These are phyloP conservation scores for Coranthus polyacanthus DNA, from an alignment of 2,797 vertebrate genomes.

Conservation along the genomic window DNA sequence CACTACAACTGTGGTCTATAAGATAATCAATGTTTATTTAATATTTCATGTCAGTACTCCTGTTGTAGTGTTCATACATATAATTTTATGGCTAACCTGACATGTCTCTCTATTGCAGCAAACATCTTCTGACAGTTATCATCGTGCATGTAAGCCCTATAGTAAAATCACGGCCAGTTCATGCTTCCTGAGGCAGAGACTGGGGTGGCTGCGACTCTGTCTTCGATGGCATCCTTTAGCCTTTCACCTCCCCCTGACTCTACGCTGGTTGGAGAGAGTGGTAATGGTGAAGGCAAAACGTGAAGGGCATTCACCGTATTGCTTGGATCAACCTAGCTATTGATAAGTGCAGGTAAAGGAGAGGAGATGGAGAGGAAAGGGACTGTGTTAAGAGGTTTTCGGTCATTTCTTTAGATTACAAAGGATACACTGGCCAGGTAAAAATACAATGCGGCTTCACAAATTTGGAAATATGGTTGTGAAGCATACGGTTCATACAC, in stretches of 20 bases:
- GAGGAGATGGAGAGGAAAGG: slow-evolving; percentile 25
- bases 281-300: slow-evolving; percentile 52
- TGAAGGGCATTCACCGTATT: slow-evolving; percentile 64
- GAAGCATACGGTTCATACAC: slow-evolving; percentile 32
- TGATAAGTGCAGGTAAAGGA: slow-evolving; percentile 53
- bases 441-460: slow-evolving; percentile 46
- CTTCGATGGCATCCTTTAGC: slow-evolving; percentile 43
- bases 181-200: slow-evolving; percentile 74
- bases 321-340: slow-evolving; percentile 66
- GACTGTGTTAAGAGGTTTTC: slow-evolving; percentile 36
- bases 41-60: slow-evolving; percentile 71
- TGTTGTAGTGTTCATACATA: slow-evolving; percentile 83
- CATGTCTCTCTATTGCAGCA: slow-evolving; percentile 85
- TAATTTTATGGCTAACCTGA: slow-evolving; percentile 84
- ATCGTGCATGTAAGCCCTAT: slow-evolving; percentile 80
- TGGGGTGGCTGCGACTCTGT: slow-evolving; percentile 39
- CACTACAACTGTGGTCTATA: slow-evolving; percentile 88
- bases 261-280: slow-evolving; percentile 37
- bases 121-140: slow-evolving; percentile 81
- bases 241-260: slow-evolving; percentile 41
- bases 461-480: slow-evolving; percentile 27
- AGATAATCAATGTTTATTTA: slow-evolving; percentile 80
- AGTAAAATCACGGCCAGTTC: slow-evolving; percentile 82
- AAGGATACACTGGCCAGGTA: slow-evolving; percentile 47
- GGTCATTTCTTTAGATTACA: slow-evolving; percentile 50